Base-by-base conservation (phyloP, 2,797 vertebrate genomes). In the Pipistrellus pygmaeus region DNA sequence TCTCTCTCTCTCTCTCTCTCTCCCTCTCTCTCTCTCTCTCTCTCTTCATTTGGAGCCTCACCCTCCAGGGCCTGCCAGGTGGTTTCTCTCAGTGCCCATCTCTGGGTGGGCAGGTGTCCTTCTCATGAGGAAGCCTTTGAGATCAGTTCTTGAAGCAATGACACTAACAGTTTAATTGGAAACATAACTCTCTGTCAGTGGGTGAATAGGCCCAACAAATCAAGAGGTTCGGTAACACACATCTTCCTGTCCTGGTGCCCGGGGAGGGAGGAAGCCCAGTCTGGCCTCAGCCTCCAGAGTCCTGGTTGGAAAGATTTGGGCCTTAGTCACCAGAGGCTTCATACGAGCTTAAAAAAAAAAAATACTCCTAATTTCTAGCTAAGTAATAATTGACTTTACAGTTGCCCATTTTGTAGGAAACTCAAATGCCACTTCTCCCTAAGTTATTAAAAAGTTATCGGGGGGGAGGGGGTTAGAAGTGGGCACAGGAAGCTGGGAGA, bases 381-480 rank as follows among this genome's bases (percentile, higher is more conserved):
- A 60, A 71, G 14, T 88, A 64, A 81, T 48, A 73, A 64, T 66
- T 44, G 77, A 76, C 46, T 17, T 77, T 14, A 5, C 62, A 21
- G 41, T 83, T 88, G 32, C 41, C 69, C 25, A 0, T 38, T 30
- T 32, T 46, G 9, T 6, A 76, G 69, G n/a, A 81, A 57, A 53
- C 18, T 76, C 4, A 12, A 1, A 27, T 8, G 30, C 3, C 27
- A 0, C 71, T 60, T 35, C 46, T 83, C 53, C 17, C 80, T 30
- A 66, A 32, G 72, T 87, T 93, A 95, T 86, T 60, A 90, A 68
- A 77, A 75, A 66, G 25, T 64, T 73, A 38, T 91, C 73, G n/a
- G 12, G 51, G 55, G 14, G 75, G 41, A 6, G 38, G 38, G 38
- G 1, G 38, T 27, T 0, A 7, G 55, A 60, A 12, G 1, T 8